Evolutionary conservation across 1,140 invertebrate species (phyloP), one percentile per base, ranked within the genome.

Genomic region (Magallana ariakensis): DNA sequence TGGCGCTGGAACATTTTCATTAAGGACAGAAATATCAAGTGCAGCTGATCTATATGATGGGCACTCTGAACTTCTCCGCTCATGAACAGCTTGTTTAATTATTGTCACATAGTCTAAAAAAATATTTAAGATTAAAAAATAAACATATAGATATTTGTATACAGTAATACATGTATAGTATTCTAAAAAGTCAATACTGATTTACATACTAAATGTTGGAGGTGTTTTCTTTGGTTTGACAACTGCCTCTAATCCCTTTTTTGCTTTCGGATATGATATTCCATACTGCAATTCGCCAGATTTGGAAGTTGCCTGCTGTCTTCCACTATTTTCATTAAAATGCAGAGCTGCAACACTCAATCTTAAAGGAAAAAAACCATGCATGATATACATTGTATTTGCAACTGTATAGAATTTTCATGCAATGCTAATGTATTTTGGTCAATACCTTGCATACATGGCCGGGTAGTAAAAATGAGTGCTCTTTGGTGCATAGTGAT

Each of bases 241-340:
- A 57, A n/a, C 8, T 19, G n/a, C n/a, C 8, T 46, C 53, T 83
- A 19, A 19, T n/a, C 86, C 88, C 53, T 88, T 89, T 55, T 87
- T 87, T 13, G 83, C 53, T 54, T 89, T 87, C 15, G 83, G 53
- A 54, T 55, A 87, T 0, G 54, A 19, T 7, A 88, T 11, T 15
- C 57, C 54, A 19, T 15, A 85, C 19, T 54, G 16, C 60, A 15
- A 46, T 57, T 80, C 60, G 33, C 89, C 89, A 10, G 83, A 54
- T 86, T 75, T 58, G 9, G 16, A 85, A 13, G 8, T 62, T 6
- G 87, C 87, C 55, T 85, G 83, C 22, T 85, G 82, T 70, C 85
- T 84, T n/a, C 75, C 57, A 5, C 60, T 57, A 85, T 90, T 90
- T 66, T 90, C 87, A 87, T 90, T 90, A 81, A 85, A 90, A 70